Percentiles rank a stretch among this genome's conserved stretches.
phyloP scores from a whole-genome alignment of 35 echinoderm and acorn worm species.

The Diadema setosum region DNA sequence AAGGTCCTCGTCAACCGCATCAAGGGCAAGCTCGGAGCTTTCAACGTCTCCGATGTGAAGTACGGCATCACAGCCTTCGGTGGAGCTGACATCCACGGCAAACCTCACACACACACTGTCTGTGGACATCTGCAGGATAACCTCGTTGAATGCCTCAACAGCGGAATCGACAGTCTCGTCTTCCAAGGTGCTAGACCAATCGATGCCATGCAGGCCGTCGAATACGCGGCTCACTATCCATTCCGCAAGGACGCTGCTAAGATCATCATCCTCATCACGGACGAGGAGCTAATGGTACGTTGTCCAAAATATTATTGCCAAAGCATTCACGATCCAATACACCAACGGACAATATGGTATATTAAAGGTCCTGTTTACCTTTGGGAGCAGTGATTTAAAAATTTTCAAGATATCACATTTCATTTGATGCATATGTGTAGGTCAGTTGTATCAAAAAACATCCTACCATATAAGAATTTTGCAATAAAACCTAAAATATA shows the following conservation, averaged over 20 bases:
- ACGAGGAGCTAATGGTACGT: slow-evolving; percentile 70
- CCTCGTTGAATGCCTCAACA: not conserved
- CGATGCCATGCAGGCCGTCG: slow-evolving; percentile 74
- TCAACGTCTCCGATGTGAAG: slow-evolving; percentile 22
- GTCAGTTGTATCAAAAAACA: no score
- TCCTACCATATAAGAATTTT: no score
- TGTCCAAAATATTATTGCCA: not conserved
- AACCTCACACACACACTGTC: slow-evolving; percentile 52
- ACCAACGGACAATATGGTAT: not conserved
- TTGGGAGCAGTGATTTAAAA: no score
- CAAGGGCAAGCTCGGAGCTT: slow-evolving; percentile 10
- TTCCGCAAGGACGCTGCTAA: slow-evolving; percentile 55
- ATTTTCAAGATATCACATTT: no score
- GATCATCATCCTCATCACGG: slow-evolving; percentile 67
- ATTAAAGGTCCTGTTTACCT: no score
- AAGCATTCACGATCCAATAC: not conserved
- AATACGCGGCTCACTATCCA: slow-evolving; percentile 31
- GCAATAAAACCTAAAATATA: no score
- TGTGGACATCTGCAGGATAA: slow-evolving; percentile 4
- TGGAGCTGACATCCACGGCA: slow-evolving; percentile 35
- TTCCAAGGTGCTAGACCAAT: slow-evolving; percentile 19
- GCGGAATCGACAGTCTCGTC: slow-evolving; percentile 41
- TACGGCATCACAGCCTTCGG: slow-evolving; percentile 75
- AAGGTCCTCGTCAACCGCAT: slow-evolving; percentile 26
- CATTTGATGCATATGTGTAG: no score